Evolutionary conservation across 2,888 invertebrate genomes (phyloP).

Genomic region (Diploptera punctata): DNA sequence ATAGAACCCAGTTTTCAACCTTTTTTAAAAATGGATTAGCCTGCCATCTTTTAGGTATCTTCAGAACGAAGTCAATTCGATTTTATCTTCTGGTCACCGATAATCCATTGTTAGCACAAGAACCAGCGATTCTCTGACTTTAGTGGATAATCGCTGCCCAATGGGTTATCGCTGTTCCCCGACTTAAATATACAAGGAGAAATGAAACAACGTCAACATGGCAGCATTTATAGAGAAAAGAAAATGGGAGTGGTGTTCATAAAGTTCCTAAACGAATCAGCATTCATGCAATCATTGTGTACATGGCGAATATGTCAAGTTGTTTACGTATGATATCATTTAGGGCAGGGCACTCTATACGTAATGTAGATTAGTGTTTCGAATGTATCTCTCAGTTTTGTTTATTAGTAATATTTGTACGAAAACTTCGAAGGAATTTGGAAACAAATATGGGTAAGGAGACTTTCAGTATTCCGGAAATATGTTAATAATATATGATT

Average conservation of each 20-base stretch:
- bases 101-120: too few species aligned
- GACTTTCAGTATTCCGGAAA: background rate
- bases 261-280: background rate
- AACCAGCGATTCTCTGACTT: too few species aligned
- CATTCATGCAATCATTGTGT: constrained; percentile 18
- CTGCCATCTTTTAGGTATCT: too few species aligned
- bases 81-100: too few species aligned
- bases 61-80: too few species aligned
- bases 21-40: too few species aligned
- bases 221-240: background rate
- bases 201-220: too few species aligned
- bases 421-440: background rate
- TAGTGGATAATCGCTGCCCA: too few species aligned
- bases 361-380: constrained; percentile 6
- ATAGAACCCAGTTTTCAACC: too few species aligned
- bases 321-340: constrained; percentile 45
- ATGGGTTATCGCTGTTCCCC: too few species aligned
- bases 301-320: constrained; percentile 37
- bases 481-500: background rate
- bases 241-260: constrained; percentile 1
- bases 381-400: background rate
- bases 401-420: background rate
- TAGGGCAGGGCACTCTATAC: constrained; percentile 39
- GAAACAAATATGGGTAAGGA: constrained; percentile 38
- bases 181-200: too few species aligned